Base-by-base conservation (phyloP, 2,797 vertebrate species). In the Liparis tanakae region DNA sequence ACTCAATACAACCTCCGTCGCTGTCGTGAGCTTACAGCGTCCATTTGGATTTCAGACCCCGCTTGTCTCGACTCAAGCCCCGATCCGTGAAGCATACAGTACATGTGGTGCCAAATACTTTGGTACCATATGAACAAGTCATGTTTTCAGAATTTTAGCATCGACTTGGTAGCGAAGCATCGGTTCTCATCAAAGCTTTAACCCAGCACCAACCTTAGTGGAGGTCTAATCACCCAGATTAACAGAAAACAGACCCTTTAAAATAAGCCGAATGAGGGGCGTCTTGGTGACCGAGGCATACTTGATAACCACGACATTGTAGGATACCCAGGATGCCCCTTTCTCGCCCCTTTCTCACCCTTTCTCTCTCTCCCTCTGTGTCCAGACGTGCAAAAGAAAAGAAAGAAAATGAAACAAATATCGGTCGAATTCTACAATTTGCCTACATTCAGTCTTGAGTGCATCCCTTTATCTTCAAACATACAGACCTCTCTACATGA, bases 391-490 rank as follows among this genome's bases (percentile, higher is more conserved):
- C 44, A 37, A 15, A 51, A 7, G n/a, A 6, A 12, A 22, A 48
- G 10, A 60, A 50, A 66, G 20, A 61, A 53, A 37, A 57, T 41
- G n/a, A 4, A 57, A 34, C 10, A 65, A 39, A 70, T 13, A 10
- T 62, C 3, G 36, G 39, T 41, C 14, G 39, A 13, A 41, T 41
- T 41, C 39, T 13, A 41, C 4, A 1, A 58, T 78, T 67, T 77
- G 25, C 48, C 17, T n/a, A 10, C 61, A 68, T 71, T 48, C 50
- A 20, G 39, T 30, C 50, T 62, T 57, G 10, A 50, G n/a, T 63
- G 65, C 65, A 62, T 71, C 64, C 36, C 37, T 30, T 20, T 76
- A 84, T 89, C 87, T 86, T 70, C 78, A 87, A 79, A 74, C 72
- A 66, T 39, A 55, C 84, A 90, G 82, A 67, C 34, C 71, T 64